A percentile compares a stretch with the other conserved stretches of the same genome.
These are phyloP conservation scores for Chloropsis cyanopogon DNA, from an alignment of 2,113 vertebrate species.

Conservation along the genomic window DNA sequence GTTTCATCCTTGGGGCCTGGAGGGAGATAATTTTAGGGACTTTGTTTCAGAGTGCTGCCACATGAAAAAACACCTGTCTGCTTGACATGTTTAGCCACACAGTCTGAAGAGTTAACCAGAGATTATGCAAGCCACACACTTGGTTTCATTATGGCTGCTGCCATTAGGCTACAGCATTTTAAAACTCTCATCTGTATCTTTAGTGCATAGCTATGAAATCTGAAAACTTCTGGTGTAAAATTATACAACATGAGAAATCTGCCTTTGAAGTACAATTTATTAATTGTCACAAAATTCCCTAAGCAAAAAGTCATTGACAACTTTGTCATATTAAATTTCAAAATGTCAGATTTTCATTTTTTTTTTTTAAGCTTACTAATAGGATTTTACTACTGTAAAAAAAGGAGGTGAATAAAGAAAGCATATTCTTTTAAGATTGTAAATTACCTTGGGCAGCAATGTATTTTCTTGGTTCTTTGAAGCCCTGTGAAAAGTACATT, in stretches of 20 bases:
- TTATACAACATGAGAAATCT: neutral
- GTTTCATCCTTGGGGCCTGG: slow-evolving; percentile 95
- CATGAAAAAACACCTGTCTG: neutral
- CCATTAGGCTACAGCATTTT: neutral
- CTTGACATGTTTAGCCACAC: neutral
- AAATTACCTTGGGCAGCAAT: slow-evolving; percentile 95
- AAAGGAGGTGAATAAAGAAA: neutral
- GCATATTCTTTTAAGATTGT: neutral
- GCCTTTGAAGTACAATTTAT: neutral
- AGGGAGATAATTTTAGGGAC: neutral
- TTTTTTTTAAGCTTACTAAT: neutral
- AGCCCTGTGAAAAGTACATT: slow-evolving; percentile 79
- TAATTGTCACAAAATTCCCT: neutral
- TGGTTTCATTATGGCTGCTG: neutral
- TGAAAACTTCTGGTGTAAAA: neutral
- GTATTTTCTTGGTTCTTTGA: slow-evolving; percentile 93
- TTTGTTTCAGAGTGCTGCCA: neutral
- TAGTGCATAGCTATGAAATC: neutral
- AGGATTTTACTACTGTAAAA: neutral
- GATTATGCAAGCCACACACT: neutral
- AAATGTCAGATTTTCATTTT: neutral
- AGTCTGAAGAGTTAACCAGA: neutral
- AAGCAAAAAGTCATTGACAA: neutral
- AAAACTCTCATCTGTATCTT: neutral
- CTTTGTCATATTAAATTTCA: neutral